Conservation (phyloP, 2,888 invertebrate genomes). For the Nasonia oneida region DNA sequence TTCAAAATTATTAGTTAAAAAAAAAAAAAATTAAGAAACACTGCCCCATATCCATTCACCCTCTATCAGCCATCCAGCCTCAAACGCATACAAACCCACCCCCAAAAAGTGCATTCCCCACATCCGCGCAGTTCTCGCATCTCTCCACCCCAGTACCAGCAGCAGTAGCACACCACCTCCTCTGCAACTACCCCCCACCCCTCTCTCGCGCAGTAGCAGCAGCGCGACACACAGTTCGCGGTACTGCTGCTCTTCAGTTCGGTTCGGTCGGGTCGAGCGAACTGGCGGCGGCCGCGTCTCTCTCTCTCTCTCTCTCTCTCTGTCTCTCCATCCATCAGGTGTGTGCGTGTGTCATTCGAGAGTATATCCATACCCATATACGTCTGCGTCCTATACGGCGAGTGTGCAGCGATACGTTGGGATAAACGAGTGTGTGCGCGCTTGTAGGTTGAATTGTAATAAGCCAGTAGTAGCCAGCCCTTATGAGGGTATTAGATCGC, state of each 20-base stretch:
- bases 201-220: conserved; percentile 23
- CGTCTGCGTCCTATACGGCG: neutral
- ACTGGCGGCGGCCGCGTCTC: conserved; percentile 7
- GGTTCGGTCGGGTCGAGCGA: conserved; percentile 18
- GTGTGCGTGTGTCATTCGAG: neutral
- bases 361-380: no score
- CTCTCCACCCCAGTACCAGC: neutral
- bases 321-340: neutral
- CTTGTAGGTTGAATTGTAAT: no score
- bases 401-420: neutral
- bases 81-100: neutral
- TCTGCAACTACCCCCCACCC: conserved; percentile 12
- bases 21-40: no score
- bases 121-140: neutral
- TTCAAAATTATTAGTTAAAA: no score
- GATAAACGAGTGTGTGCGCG: neutral
- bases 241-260: conserved; percentile 14
- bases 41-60: no score
- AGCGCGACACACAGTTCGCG: neutral
- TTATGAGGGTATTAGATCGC: neutral
- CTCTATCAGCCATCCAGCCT: no score
- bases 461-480: neutral
- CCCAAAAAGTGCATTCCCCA: conserved; percentile 12
- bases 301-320: neutral
- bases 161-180: neutral